These are phyloP conservation scores for Enteromius trimaculatus DNA, from an alignment of 2,797 vertebrate species.

Conservation along the genomic window DNA sequence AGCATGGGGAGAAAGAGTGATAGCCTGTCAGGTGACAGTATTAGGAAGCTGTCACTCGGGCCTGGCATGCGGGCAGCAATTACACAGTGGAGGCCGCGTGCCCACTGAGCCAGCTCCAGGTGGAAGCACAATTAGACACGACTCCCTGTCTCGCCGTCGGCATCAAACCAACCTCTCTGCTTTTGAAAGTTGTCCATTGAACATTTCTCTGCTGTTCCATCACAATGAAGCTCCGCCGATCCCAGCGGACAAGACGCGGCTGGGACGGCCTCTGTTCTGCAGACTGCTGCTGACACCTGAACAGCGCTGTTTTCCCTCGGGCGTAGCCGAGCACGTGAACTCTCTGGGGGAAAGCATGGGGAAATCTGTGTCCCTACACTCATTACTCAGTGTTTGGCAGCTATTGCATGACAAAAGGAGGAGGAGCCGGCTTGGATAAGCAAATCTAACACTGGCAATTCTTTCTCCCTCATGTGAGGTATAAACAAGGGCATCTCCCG, in stretches of 20 bases:
- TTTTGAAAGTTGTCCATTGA: constrained; percentile 47
- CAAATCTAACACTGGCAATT: constrained; percentile 68
- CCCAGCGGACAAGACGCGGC: constrained; percentile 29
- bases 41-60: constrained; percentile 59
- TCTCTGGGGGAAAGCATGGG: constrained; percentile 57
- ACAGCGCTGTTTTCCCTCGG: constrained; percentile 27
- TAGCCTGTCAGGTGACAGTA: constrained; percentile 67
- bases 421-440: constrained; percentile 63
- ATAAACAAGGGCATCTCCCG: constrained; percentile 54
- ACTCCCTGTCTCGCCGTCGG: constrained; percentile 50
- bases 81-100: constrained; percentile 48
- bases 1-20: constrained; percentile 59
- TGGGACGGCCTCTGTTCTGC: constrained; percentile 29
- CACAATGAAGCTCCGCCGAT: constrained; percentile 29
- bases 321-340: constrained; percentile 2
- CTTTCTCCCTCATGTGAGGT: constrained; percentile 61
- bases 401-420: constrained; percentile 60
- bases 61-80: constrained; percentile 53
- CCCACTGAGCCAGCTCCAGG: constrained; percentile 59
- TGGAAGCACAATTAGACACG: constrained; percentile 62
- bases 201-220: constrained; percentile 23
- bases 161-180: constrained; percentile 45
- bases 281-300: constrained; percentile 39
- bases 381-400: constrained; percentile 68
- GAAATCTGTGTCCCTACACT: constrained; percentile 67